A percentile compares a stretch with the other conserved stretches of the same genome.
Conservation (phyloP, 2,113 vertebrate species). For the Mola mola region DNA sequence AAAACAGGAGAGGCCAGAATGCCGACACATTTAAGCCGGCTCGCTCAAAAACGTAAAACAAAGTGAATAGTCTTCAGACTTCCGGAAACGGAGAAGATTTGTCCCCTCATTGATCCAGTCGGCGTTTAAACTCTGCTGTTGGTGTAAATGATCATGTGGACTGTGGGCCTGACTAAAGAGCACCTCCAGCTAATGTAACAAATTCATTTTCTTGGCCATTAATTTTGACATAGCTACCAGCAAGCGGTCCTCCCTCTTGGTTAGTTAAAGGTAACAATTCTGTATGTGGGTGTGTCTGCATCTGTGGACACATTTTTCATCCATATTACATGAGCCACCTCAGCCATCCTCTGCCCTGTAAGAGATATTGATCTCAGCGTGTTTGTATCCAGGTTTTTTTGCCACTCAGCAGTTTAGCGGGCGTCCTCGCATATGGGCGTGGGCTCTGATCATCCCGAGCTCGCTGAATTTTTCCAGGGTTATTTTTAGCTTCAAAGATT, state of each 20-base stretch:
- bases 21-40: not conserved
- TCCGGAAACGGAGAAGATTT: too few relatives aligned
- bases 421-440: slow-evolving; percentile 46
- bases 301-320: slow-evolving; percentile 27
- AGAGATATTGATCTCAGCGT: slow-evolving; percentile 61
- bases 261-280: slow-evolving; percentile 22
- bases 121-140: not conserved
- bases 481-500: slow-evolving; percentile 78
- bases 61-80: too few relatives aligned
- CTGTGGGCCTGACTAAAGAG: slow-evolving; percentile 4
- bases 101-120: not conserved
- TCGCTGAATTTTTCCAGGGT: slow-evolving; percentile 55
- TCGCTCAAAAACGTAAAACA: too few relatives aligned
- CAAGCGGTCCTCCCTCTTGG: slow-evolving; percentile 29
- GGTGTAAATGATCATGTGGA: not conserved
- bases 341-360: slow-evolving; percentile 28
- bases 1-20: not conserved
- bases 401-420: slow-evolving; percentile 73
- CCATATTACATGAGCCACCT: slow-evolving; percentile 30
- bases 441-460: slow-evolving; percentile 70
- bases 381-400: slow-evolving; percentile 63
- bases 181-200: slow-evolving; percentile 30
- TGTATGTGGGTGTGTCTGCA: slow-evolving; percentile 16
- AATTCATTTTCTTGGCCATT: slow-evolving; percentile 28
- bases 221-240: slow-evolving; percentile 18